Evolutionary conservation across 2,888 invertebrate genomes (phyloP).

Genomic region (Metopia argyrocephala): DNA sequence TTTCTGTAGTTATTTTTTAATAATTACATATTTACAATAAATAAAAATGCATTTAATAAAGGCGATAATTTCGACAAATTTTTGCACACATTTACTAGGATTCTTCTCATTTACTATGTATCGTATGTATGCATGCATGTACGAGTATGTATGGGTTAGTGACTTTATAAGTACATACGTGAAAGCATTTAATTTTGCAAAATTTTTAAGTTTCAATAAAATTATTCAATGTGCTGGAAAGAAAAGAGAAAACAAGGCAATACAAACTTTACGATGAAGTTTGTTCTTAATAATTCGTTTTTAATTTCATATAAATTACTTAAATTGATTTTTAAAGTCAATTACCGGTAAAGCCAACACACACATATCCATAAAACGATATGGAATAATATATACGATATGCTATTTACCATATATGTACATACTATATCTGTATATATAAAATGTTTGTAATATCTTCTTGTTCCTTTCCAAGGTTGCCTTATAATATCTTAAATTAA

Average conservation of each 20-base stretch:
- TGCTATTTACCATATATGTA: too few species aligned
- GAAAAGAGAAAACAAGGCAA: not conserved
- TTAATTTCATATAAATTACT: too few species aligned
- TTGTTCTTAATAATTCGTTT: not conserved
- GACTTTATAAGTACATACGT: not conserved
- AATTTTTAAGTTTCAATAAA: not conserved
- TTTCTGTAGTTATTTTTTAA: conserved; percentile 46
- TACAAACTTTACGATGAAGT: too few species aligned
- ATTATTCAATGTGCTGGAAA: not conserved
- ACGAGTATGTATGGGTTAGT: not conserved
- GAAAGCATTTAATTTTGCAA: not conserved
- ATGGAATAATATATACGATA: too few species aligned
- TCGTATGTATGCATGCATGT: not conserved
- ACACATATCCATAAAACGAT: too few species aligned
- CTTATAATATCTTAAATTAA: too few species aligned
- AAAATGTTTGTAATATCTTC: too few species aligned
- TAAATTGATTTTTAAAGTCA: too few species aligned
- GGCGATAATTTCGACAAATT: conserved; percentile 44
- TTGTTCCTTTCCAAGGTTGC: too few species aligned
- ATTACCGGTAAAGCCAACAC: too few species aligned
- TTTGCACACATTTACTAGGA: conserved; percentile 45
- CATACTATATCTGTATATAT: too few species aligned
- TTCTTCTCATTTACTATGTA: conserved; percentile 32
- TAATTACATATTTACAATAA: conserved; percentile 52
- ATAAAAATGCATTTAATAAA: conserved; percentile 48